Evolutionary conservation across 2,888 invertebrate species (phyloP).

Genomic region (Papilio elwesi): DNA sequence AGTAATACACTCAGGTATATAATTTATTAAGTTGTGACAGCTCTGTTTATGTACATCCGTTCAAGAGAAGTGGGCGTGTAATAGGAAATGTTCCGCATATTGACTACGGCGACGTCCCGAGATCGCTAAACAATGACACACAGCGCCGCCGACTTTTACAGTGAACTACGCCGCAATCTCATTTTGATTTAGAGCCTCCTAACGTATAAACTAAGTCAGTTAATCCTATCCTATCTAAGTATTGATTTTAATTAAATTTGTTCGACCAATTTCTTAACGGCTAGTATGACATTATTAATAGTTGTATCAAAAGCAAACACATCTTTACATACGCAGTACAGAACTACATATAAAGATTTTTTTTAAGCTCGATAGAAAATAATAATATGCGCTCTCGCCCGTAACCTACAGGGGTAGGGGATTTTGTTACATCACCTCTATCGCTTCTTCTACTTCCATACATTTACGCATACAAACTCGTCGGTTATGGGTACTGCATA

Average conservation of each 20-base stretch:
- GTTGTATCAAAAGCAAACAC: too few relatives aligned
- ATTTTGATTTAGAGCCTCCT: slow-evolving; percentile 34
- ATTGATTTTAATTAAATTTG: not conserved
- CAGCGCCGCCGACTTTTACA: slow-evolving; percentile 52
- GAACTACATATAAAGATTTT: too few relatives aligned
- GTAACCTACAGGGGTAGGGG: too few relatives aligned
- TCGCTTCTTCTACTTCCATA: too few relatives aligned
- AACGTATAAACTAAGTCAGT: slow-evolving; percentile 11
- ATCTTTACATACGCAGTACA: too few relatives aligned
- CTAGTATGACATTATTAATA: too few relatives aligned
- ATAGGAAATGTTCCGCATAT: slow-evolving; percentile 85
- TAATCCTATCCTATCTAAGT: slow-evolving; percentile 4
- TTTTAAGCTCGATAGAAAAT: too few relatives aligned
- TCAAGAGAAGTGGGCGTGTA: slow-evolving; percentile 82
- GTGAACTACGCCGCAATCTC: slow-evolving; percentile 34
- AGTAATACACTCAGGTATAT: too few relatives aligned
- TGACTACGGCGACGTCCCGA: slow-evolving; percentile 78
- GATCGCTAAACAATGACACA: slow-evolving; percentile 82
- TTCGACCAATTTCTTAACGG: not conserved
- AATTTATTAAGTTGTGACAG: slow-evolving; percentile 37
- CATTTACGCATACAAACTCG: too few relatives aligned
- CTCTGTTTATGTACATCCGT: slow-evolving; percentile 63
- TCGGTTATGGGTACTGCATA: too few relatives aligned
- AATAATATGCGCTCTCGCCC: too few relatives aligned
- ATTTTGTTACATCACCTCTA: too few relatives aligned